These are phyloP conservation scores for Hapalemur alaotrensis DNA, from an alignment of 2,797 vertebrate genomes.

Conservation along the genomic window DNA sequence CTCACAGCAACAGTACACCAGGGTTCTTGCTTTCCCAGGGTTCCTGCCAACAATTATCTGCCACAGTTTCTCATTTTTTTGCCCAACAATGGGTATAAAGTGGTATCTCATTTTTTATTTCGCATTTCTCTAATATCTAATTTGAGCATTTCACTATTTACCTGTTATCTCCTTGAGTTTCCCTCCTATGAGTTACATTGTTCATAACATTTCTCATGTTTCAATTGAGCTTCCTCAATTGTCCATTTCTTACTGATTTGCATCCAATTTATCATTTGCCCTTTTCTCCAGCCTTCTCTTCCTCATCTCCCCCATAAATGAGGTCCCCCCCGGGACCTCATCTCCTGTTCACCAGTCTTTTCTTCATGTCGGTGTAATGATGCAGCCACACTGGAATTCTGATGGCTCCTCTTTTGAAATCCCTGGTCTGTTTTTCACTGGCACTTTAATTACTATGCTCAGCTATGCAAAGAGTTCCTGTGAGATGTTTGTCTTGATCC, in stretches of 20 bases:
- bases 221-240: background rate
- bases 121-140: background rate
- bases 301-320: background rate
- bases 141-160: conserved; percentile 6
- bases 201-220: background rate
- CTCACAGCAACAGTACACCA: background rate
- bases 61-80: background rate
- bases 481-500: background rate
- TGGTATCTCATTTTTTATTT: background rate
- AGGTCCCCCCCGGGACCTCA: background rate
- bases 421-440: background rate
- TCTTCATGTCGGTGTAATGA: background rate
- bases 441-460: background rate
- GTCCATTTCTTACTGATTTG: background rate
- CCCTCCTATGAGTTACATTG: background rate
- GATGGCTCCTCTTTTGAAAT: background rate
- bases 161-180: background rate
- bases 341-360: background rate
- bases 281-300: background rate
- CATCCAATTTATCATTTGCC: background rate
- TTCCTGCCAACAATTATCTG: background rate
- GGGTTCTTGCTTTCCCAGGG: background rate
- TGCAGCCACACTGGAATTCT: background rate
- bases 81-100: background rate
- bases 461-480: background rate